Base-by-base conservation (phyloP, 2,113 vertebrate species). In the Pao palembangensis region DNA sequence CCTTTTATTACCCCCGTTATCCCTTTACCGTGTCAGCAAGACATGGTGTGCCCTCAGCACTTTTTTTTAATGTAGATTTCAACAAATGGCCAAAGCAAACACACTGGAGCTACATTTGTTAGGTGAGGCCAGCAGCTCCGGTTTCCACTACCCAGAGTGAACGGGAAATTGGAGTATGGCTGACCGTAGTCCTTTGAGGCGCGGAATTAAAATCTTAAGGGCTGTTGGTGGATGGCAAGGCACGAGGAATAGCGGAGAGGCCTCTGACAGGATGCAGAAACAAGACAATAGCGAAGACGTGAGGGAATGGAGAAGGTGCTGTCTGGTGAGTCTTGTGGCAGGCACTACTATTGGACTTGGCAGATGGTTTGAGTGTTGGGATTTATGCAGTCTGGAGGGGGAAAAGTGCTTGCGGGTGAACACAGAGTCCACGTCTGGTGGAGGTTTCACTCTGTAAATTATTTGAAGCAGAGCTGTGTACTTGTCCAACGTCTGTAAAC, bases 301-400 rank as follows among this genome's bases (percentile, higher is more conserved):
- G 61, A 70, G 57, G 57, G 52, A 44, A 58, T 52, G 42, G 49
- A 69, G 66, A 52, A 54, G 48, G 71, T 58, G 61, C 41, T 66
- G 46, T 57, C 54, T 38, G 17, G 55, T 47, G 69, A 74, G 66
- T 67, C 52, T 78, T 65, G 74, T 79, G 67, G 73, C 66, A 74
- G 80, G 80, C 83, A 38, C 59, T 61, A 52, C 58, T 85, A 87
- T 89, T 89, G 72, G 58, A 84, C 64, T 89, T 90, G 87, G 88
- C 86, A 56, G 50, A 56, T 17, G 42, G 51, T 19, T 58, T 71
- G 57, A 78, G 58, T 41, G 21, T 6, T 69, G 51, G 58, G 63
- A 71, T 62, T 63, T 48, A 56, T 61, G 1, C 61, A 53, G 70
- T 73, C 83, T 78, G 61, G 51, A 73, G 63, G 68, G 68, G 62